Evolutionary conservation across 2,888 invertebrate genomes (phyloP).

Genomic region (Sarcophaga subvicina): DNA sequence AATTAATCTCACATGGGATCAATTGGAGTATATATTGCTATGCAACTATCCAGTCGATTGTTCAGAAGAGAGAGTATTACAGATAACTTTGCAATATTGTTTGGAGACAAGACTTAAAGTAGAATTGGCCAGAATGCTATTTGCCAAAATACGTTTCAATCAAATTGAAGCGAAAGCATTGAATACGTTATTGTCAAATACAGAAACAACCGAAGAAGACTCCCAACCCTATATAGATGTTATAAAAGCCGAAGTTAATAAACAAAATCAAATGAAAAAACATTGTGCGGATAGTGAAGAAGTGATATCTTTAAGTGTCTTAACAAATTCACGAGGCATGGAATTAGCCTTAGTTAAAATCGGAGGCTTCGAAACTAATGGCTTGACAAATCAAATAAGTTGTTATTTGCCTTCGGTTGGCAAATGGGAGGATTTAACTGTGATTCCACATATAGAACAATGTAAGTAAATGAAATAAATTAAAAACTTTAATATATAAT

Average conservation of each 20-base stretch:
- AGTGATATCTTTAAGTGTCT: constrained; percentile 71
- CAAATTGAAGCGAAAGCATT: constrained; percentile 72
- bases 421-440: constrained; percentile 86
- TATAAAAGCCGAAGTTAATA: constrained; percentile 66
- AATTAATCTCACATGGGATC: constrained; percentile 84
- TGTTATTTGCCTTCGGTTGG: constrained; percentile 84
- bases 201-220: constrained; percentile 50
- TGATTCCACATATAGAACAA: constrained; percentile 88
- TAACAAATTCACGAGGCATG: constrained; percentile 87
- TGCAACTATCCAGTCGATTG: constrained; percentile 88
- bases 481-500: background rate
- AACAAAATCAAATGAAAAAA: constrained; percentile 66
- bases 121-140: constrained; percentile 71
- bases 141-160: constrained; percentile 75
- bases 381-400: constrained; percentile 87
- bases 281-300: constrained; percentile 63
- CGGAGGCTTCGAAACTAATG: constrained; percentile 87
- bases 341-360: constrained; percentile 86
- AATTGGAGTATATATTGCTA: constrained; percentile 85
- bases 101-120: constrained; percentile 69
- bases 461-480: constrained; percentile 78
- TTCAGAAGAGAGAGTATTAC: constrained; percentile 84
- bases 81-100: constrained; percentile 85
- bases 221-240: constrained; percentile 50
- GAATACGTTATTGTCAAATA: constrained; percentile 57